Evolutionary conservation across 2,888 invertebrate genomes (phyloP).

Genomic region (Euclidia mi): DNA sequence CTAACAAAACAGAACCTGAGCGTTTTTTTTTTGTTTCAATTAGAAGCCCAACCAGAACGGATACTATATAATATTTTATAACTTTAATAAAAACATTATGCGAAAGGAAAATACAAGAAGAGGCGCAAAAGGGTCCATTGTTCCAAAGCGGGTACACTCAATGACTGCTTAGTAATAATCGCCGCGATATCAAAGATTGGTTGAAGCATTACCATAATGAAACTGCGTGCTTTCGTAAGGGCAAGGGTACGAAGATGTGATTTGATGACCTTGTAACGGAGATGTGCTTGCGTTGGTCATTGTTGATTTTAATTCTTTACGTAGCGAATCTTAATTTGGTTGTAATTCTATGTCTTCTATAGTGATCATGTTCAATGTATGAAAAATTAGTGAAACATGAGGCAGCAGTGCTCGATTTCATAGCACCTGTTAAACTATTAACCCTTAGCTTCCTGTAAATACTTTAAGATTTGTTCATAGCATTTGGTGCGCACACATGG

Average conservation of each 20-base stretch:
- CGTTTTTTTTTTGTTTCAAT: constrained; percentile 20
- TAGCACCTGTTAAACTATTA: too few relatives aligned
- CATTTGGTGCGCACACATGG: too few relatives aligned
- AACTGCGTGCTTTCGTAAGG: constrained; percentile 38
- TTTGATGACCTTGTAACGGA: not conserved
- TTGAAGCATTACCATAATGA: constrained; percentile 65
- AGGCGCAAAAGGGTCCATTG: constrained; percentile 29
- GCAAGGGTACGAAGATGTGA: not conserved
- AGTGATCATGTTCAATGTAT: too few relatives aligned
- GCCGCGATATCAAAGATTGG: constrained; percentile 59
- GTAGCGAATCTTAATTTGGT: too few relatives aligned
- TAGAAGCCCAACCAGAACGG: constrained; percentile 27
- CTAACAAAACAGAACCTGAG: constrained; percentile 10
- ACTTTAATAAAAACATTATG: constrained; percentile 50
- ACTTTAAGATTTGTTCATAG: too few relatives aligned
- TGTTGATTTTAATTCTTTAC: too few relatives aligned
- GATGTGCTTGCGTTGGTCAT: too few relatives aligned
- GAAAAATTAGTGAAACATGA: too few relatives aligned
- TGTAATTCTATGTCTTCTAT: too few relatives aligned
- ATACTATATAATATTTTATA: constrained; percentile 40
- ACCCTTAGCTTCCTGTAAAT: too few relatives aligned
- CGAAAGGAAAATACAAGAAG: constrained; percentile 38
- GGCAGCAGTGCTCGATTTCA: too few relatives aligned
- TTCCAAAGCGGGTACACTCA: constrained; percentile 34
- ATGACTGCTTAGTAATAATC: constrained; percentile 56